phyloP scores from a whole-genome alignment of 2,113 vertebrate species.

The Passer domesticus region DNA sequence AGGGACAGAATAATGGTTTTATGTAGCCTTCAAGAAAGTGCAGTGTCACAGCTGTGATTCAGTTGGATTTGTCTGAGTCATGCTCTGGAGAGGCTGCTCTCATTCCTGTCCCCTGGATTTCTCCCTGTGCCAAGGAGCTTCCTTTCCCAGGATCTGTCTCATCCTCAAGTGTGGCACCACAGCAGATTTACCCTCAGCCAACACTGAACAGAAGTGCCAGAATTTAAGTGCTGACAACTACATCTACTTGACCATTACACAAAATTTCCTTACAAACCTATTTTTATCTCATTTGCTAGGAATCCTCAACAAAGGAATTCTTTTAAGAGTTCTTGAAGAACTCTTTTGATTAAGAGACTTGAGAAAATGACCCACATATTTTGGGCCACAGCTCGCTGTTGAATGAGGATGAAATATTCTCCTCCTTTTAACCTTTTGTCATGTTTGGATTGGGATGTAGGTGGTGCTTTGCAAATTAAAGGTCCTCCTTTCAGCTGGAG shows the following conservation, averaged over 20 bases:
- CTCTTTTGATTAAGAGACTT: background rate
- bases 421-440: background rate
- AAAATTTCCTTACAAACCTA: background rate
- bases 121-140: background rate
- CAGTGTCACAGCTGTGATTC: background rate
- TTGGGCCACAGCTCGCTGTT: background rate
- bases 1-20: background rate
- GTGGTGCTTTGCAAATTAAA: background rate
- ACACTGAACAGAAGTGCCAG: background rate
- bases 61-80: background rate
- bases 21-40: background rate
- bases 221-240: background rate
- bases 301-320: background rate
- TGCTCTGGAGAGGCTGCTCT: background rate
- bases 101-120: background rate
- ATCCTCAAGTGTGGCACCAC: background rate
- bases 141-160: background rate
- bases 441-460: background rate
- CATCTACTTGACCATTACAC: background rate
- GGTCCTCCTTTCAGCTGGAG: background rate
- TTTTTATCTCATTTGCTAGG: background rate
- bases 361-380: background rate
- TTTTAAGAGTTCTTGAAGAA: background rate
- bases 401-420: background rate
- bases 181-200: background rate